Evolutionary conservation across 64 coral and sea anemone species (phyloP), one percentile per base, ranked within the genome.

Genomic region (Anthopleura sola): DNA sequence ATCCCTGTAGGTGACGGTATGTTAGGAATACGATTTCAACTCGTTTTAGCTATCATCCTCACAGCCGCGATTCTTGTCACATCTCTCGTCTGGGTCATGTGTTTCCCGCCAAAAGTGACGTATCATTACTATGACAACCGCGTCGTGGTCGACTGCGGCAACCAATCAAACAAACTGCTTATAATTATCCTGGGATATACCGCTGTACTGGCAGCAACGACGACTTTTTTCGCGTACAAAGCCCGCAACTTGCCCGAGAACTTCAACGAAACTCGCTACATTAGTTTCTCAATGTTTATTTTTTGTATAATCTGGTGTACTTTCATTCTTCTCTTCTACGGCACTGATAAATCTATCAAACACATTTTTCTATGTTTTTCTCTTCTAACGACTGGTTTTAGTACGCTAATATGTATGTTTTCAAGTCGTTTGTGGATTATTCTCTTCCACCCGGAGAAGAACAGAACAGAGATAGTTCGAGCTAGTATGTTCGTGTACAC

Each of bases 251-350:
- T 97, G 15, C 94, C 94, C 18, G 87, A 85, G 50, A 92, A 97
- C 38, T 97, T 97, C 68, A 97, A 97, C 78, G 94, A 97, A 56
- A 92, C 94, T 7, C 84, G 90, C 11, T 83, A 93, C 56, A 97
- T 97, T 20, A 90, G 94, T 2, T 97, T 97, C 17, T 88, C 94
- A 28, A 92, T 97, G 90, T 97, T 97, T 37, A 92, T 90, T 6
- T 88, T 92, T 13, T 97, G 94, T 60, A 87, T 97, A 1, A 97
- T 97, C 37, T 75, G 91, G 62, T 81, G 85, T 4, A 82, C 88
- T 26, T 87, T 86, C 12, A 82, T 97, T 20, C 87, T 87, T 18
- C 83, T 80, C 16, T 96, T 89, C 54, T 86, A 89, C 32, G 87
- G 85, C 53, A 90, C 85, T 0, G 86, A 78, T 21, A 53, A 80